Conservation (phyloP, 2,113 vertebrate species). For the Ceyx margarethae region DNA sequence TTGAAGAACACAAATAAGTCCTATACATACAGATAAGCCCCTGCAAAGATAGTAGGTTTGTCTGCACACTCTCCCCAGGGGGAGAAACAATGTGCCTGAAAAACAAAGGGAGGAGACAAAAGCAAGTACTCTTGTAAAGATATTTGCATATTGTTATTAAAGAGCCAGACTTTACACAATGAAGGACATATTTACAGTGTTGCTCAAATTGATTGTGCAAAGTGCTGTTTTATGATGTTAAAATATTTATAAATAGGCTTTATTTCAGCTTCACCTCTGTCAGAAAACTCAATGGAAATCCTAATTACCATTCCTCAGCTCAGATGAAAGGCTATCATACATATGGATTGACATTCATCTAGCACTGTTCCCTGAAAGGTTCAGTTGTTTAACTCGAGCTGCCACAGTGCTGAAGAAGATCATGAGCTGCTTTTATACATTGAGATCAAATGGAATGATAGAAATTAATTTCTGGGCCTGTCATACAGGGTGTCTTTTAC, state of each 20-base stretch:
- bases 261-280: constrained; percentile 59
- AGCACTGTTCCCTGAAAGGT: constrained; percentile 51
- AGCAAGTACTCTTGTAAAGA: constrained; percentile 49
- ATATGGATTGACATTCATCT: constrained; percentile 67
- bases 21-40: neutral
- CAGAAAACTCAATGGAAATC: constrained; percentile 60
- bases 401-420: constrained; percentile 60
- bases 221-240: constrained; percentile 57
- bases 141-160: constrained; percentile 63
- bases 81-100: neutral
- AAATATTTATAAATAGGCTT: constrained; percentile 75
- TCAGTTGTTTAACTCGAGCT: constrained; percentile 35
- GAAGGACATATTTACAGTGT: constrained; percentile 64
- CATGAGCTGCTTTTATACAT: constrained; percentile 46
- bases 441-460: neutral
- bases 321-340: constrained; percentile 65
- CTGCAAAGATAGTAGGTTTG: neutral
- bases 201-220: constrained; percentile 57
- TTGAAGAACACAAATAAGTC: neutral
- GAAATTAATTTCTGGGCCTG: neutral
- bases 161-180: constrained; percentile 61
- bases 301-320: constrained; percentile 63
- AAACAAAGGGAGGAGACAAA: constrained; percentile 22
- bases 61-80: neutral
- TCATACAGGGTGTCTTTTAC: neutral